Conservation (phyloP, 2,888 invertebrate species). For the Strigamia maritima region DNA sequence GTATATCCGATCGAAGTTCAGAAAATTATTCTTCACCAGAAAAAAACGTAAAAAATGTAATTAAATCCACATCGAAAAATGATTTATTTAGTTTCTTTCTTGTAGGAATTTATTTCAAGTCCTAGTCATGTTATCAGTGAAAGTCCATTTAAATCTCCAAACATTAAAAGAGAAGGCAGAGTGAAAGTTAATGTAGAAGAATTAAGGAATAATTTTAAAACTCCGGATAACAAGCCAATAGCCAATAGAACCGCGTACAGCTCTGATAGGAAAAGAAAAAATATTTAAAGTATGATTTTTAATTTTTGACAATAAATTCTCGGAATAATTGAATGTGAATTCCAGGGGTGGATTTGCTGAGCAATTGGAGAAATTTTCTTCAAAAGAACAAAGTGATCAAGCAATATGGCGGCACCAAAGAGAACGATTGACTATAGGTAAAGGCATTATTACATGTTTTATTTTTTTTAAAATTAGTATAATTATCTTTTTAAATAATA, state of each 20-base stretch:
- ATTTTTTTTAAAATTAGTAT: not conserved
- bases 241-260: not conserved
- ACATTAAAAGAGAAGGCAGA: not conserved
- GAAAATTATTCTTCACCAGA: not conserved
- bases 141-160: not conserved
- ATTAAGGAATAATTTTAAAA: not conserved
- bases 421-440: not conserved
- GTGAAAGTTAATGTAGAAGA: not conserved
- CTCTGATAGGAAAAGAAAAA: not conserved
- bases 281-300: not conserved
- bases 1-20: not conserved
- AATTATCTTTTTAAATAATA: not conserved
- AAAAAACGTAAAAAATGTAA: too few species aligned
- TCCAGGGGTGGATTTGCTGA: not conserved
- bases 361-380: not conserved
- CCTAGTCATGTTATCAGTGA: not conserved
- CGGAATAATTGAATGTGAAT: not conserved
- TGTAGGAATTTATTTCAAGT: not conserved
- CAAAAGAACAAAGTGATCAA: not conserved
- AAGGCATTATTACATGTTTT: not conserved
- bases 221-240: not conserved
- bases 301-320: not conserved
- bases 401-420: not conserved
- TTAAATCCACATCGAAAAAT: too few species aligned
- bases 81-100: not conserved